Base-by-base conservation (phyloP, 1,140 invertebrate genomes). In the Leptinotarsa texana region DNA sequence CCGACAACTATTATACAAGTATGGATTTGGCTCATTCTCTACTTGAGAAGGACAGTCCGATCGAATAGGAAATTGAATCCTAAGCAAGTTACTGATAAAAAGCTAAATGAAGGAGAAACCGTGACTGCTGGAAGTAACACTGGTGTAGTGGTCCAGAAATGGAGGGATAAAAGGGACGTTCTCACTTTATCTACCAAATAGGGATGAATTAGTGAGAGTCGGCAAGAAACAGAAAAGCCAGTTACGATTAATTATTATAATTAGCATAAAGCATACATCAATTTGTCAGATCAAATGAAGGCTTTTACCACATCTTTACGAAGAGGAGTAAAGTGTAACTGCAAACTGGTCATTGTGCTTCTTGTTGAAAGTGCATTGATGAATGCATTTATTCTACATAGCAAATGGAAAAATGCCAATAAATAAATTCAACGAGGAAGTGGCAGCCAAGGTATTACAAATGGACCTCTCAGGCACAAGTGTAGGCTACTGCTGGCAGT, bases 1-100 rank as follows among this genome's bases (percentile, higher is more conserved):
- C 81, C 0, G 85, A 87, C 72, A 86, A 87, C 77, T 87, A 78
- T 67, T 86, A 87, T 63, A 85, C 82, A 3, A 83, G 77, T 24
- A 69, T 84, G n/a, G 57, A 22, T 47, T 79, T 87, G 6, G 83
- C 82, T 0, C 66, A 84, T 63, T 78, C 82, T 33, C 6, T 1
- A 33, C 27, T 33, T 33, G 27, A 33, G 27, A 33, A 33, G 27
- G 27, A 33, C 27, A 8, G 6, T 33, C 27, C 27, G 27, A 33
- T 33, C 27, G 27, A 33, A 33, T 33, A 33, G 27, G 6, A 6
- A 33, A 33, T 8, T 33, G 27, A 33, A 33, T 33, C 27, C 51
- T 24, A 80, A 81, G 15, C 57, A 74, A 66, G 78, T 84, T 33
- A 49, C 21, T n/a, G 6, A 65, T 24, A 33, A 57, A 57, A 71